A percentile compares a stretch with the other conserved stretches of the same genome.
Evolutionary conservation across 1,140 invertebrate species (phyloP).

Genomic region (Zaprionus nigranus): DNA sequence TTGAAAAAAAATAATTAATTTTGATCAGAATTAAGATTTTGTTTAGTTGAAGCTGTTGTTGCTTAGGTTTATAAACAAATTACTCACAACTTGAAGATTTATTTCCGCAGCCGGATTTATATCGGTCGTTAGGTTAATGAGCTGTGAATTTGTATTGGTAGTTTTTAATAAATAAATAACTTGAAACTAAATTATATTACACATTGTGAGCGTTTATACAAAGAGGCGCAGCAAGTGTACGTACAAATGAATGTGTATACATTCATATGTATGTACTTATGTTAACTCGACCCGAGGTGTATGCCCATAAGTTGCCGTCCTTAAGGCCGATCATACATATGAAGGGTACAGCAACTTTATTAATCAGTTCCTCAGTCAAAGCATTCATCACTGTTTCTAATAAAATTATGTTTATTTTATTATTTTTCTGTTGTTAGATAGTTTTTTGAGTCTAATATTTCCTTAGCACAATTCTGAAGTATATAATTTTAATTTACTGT

Average conservation of each 20-base stretch:
- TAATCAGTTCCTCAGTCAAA: conserved; percentile 29
- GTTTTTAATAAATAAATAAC: conserved; percentile 73
- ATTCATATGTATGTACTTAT: conserved; percentile 11
- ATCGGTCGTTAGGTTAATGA: conserved; percentile 81
- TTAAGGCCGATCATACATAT: conserved; percentile 36
- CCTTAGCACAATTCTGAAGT: conserved; percentile 57
- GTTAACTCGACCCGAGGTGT: conserved; percentile 1
- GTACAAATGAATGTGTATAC: conserved; percentile 14
- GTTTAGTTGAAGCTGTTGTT: conserved; percentile 59
- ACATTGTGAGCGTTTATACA: neutral
- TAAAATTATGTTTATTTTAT: conserved; percentile 13
- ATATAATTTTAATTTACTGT: conserved; percentile 37
- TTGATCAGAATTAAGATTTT: conserved; percentile 21
- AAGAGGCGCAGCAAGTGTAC: conserved; percentile 7
- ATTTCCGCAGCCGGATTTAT: conserved; percentile 79
- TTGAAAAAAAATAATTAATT: conserved; percentile 14
- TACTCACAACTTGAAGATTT: conserved; percentile 77
- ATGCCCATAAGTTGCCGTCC: conserved; percentile 28
- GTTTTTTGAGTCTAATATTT: conserved; percentile 71
- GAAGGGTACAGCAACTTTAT: conserved; percentile 78
- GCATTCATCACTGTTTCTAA: conserved; percentile 1
- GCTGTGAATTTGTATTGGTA: conserved; percentile 80
- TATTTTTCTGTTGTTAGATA: conserved; percentile 23
- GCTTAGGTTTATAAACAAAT: conserved; percentile 74
- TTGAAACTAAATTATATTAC: conserved; percentile 40